Evolutionary conservation across 2,113 vertebrate genomes (phyloP).

Genomic region (Buteo buteo): DNA sequence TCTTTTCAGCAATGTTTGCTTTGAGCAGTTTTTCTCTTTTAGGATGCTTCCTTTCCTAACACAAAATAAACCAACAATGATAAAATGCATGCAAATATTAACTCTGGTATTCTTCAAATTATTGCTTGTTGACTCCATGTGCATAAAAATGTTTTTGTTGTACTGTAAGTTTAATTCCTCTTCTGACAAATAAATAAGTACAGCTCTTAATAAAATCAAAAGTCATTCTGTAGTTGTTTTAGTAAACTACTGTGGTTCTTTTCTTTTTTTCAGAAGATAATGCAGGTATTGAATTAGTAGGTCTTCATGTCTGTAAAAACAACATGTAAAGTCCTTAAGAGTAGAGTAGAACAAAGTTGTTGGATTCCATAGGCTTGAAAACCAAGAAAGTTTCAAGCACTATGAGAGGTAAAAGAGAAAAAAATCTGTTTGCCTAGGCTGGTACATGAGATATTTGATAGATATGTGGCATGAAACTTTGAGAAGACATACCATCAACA

Average conservation of each 20-base stretch:
- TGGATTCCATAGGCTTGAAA: neutral
- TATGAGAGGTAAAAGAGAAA: neutral
- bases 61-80: neutral
- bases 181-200: neutral
- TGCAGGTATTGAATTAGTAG: neutral
- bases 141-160: neutral
- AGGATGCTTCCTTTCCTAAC: neutral
- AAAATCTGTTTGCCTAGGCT: neutral
- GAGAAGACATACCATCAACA: neutral
- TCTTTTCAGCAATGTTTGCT: neutral
- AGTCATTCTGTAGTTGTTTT: neutral
- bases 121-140: neutral
- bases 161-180: neutral
- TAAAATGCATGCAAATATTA: neutral
- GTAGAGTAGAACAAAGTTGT: neutral
- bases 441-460: neutral
- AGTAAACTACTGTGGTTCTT: neutral
- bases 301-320: neutral
- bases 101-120: neutral
- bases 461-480: neutral
- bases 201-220: neutral
- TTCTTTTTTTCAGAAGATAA: neutral
- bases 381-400: neutral
- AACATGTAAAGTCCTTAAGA: neutral
- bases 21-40: neutral